Percentiles rank a stretch among this genome's conserved stretches.
Evolutionary conservation across 2,888 invertebrate genomes (phyloP).

Genomic region (Drosophila helvetica): DNA sequence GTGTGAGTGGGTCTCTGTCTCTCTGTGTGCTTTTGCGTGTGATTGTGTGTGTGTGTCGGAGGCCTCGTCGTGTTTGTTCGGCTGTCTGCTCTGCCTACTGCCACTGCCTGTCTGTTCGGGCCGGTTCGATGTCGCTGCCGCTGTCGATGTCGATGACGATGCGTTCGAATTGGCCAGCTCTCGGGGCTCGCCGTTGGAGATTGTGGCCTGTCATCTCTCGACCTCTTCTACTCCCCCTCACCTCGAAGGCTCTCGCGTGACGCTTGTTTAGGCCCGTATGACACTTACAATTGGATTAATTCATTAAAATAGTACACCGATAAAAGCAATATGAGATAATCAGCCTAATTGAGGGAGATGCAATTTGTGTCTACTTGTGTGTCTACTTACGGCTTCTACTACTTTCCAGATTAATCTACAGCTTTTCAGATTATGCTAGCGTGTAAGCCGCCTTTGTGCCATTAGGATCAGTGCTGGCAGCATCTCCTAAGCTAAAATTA

Average conservation of each 20-base stretch:
- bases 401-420: not conserved
- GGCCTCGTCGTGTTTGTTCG: constrained; percentile 51
- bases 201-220: constrained; percentile 1
- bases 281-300: constrained; percentile 42
- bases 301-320: not conserved
- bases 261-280: constrained; percentile 56
- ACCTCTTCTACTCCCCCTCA: not conserved
- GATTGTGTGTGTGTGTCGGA: constrained; percentile 16
- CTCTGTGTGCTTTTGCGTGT: not conserved
- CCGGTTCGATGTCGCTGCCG: constrained; percentile 48
- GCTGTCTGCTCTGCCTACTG: constrained; percentile 16
- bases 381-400: not conserved
- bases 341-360: not conserved
- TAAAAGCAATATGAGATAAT: not conserved
- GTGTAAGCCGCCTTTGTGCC: no score
- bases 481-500: no score
- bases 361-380: no score
- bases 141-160: constrained; percentile 33
- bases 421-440: not conserved
- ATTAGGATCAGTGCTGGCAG: no score
- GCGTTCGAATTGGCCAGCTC: constrained; percentile 48
- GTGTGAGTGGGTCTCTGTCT: constrained; percentile 57
- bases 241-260: constrained; percentile 53
- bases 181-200: not conserved
- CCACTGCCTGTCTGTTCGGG: constrained; percentile 13